Conservation (phyloP, 2,888 invertebrate genomes). For the Heliconius cydno region DNA sequence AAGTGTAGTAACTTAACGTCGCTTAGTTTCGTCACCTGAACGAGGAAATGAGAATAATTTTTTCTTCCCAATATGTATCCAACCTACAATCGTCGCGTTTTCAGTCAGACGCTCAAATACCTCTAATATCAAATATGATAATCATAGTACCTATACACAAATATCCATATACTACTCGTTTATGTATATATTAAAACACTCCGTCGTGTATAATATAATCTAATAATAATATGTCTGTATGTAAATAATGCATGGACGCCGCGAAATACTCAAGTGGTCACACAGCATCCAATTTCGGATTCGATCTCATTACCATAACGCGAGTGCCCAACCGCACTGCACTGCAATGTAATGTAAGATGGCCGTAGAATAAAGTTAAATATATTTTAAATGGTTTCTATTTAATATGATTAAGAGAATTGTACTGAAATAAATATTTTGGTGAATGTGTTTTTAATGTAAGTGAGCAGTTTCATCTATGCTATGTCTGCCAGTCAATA, state of each 20-base stretch:
- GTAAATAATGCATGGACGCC: constrained; percentile 43
- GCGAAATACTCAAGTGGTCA: constrained; percentile 59
- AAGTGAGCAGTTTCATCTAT: background rate
- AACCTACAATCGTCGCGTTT: no score
- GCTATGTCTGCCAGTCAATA: no score
- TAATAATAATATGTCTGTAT: constrained; percentile 42
- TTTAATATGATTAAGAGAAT: constrained; percentile 3
- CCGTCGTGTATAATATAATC: constrained; percentile 15
- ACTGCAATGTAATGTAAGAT: constrained; percentile 53
- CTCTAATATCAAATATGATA: background rate
- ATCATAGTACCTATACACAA: background rate
- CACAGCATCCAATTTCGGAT: constrained; percentile 76
- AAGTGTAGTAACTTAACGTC: no score
- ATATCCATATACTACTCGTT: background rate
- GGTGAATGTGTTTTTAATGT: background rate
- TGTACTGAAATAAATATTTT: background rate
- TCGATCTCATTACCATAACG: constrained; percentile 79
- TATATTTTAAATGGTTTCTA: constrained; percentile 9
- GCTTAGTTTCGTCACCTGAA: no score
- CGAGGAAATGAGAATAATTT: no score
- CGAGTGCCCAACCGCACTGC: constrained; percentile 59
- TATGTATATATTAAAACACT: background rate
- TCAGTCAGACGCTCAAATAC: no score
- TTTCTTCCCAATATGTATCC: no score
- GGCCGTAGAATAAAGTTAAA: constrained; percentile 42